phyloP scores from a whole-genome alignment of 2,113 vertebrate species.

The Aramus guarauna region DNA sequence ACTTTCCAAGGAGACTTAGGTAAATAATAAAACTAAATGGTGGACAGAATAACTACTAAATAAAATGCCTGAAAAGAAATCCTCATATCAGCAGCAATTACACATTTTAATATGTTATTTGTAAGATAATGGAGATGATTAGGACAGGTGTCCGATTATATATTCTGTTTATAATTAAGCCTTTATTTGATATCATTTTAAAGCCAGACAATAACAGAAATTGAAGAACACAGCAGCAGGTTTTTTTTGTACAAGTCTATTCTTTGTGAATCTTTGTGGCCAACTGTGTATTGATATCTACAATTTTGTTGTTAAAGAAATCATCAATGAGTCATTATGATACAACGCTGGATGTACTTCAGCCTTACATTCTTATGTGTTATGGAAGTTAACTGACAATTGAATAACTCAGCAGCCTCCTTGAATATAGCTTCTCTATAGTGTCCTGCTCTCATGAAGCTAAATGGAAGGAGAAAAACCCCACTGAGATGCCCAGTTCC shows the following conservation, averaged over 20 bases:
- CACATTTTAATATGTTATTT: neutral
- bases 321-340: neutral
- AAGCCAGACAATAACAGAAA: neutral
- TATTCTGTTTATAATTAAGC: slow-evolving; percentile 1
- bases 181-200: neutral
- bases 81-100: neutral
- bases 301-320: slow-evolving; percentile 9
- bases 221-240: neutral
- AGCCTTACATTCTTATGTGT: neutral
- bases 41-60: neutral
- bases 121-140: neutral
- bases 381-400: slow-evolving; percentile 2
- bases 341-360: neutral
- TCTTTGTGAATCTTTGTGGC: neutral
- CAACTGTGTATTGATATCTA: neutral
- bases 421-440: neutral
- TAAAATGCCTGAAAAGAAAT: neutral
- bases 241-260: neutral
- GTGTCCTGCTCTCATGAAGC: neutral
- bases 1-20: neutral
- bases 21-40: slow-evolving; percentile 4
- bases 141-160: neutral
- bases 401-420: slow-evolving; percentile 11
- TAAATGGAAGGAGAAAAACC: neutral
- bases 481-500: neutral